Conservation (phyloP, 1,140 invertebrate species). For the Diplogasteroides magnus region DNA sequence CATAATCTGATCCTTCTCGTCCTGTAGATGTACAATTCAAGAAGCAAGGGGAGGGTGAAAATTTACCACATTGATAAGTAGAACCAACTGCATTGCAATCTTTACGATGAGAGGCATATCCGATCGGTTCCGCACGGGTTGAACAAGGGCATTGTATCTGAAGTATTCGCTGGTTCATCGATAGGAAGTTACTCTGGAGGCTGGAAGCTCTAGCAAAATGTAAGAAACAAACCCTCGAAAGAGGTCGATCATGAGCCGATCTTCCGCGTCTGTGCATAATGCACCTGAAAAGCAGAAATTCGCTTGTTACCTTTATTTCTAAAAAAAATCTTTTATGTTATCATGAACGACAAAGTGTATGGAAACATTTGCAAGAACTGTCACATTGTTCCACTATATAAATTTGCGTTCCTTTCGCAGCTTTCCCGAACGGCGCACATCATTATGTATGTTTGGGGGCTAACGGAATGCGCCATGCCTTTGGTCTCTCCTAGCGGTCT, state of each 20-base stretch:
- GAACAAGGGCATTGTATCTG: slow-evolving; percentile 29
- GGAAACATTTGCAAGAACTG: too few relatives aligned
- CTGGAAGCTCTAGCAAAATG: not conserved
- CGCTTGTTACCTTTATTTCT: too few relatives aligned
- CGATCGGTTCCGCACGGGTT: slow-evolving; percentile 23
- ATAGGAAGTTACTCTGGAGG: not conserved
- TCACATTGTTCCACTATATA: too few relatives aligned
- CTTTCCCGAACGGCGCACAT: too few relatives aligned
- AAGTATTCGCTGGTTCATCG: not conserved
- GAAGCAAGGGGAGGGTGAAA: slow-evolving; percentile 2
- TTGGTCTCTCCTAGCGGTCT: too few relatives aligned
- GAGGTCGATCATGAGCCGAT: slow-evolving; percentile 26
- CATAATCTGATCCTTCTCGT: slow-evolving; percentile 29
- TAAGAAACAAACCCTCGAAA: slow-evolving; percentile 14
- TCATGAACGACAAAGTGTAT: too few relatives aligned
- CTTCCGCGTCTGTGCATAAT: slow-evolving; percentile 14
- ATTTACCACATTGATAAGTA: slow-evolving; percentile 25
- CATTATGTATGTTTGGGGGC: too few relatives aligned
- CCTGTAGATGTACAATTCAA: not conserved
- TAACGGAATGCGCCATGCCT: too few relatives aligned
- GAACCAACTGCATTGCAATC: slow-evolving; percentile 30
- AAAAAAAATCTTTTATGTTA: too few relatives aligned
- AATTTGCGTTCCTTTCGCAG: too few relatives aligned
- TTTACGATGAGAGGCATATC: slow-evolving; percentile 28
- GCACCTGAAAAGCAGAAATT: not conserved